Conservation (phyloP, 2,113 vertebrate species). For the Megaceryle maxima region DNA sequence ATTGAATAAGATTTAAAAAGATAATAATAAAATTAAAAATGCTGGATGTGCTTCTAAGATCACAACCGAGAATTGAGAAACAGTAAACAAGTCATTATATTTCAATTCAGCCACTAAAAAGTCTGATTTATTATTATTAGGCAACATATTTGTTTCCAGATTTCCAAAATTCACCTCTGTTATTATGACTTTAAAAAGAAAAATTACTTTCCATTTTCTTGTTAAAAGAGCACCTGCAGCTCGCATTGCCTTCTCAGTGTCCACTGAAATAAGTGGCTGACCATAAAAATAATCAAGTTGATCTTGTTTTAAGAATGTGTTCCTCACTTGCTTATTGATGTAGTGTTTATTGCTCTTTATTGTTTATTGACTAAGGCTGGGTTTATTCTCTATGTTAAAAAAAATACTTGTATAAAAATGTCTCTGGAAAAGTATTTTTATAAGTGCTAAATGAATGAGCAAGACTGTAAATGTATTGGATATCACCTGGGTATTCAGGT, state of each 20-base stretch:
- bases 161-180: not conserved
- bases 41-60: not conserved
- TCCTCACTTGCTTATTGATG: not conserved
- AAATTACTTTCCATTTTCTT: not conserved
- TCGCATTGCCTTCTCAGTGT: not conserved
- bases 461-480: not conserved
- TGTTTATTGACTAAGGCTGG: not conserved
- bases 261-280: not conserved
- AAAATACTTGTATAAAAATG: not conserved
- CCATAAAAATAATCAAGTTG: not conserved
- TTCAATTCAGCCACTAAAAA: not conserved
- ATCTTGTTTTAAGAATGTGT: not conserved
- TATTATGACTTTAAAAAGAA: not conserved
- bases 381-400: not conserved
- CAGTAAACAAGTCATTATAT: not conserved
- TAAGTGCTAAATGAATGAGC: not conserved
- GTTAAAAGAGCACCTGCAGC: not conserved
- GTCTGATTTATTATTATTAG: not conserved
- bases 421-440: not conserved
- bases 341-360: not conserved
- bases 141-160: not conserved
- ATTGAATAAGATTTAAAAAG: not conserved
- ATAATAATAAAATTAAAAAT: not conserved
- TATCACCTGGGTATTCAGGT: not conserved
- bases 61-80: not conserved